These are phyloP conservation scores for Microcebus murinus DNA, from an alignment of 2,113 vertebrate species.

Conservation along the genomic window DNA sequence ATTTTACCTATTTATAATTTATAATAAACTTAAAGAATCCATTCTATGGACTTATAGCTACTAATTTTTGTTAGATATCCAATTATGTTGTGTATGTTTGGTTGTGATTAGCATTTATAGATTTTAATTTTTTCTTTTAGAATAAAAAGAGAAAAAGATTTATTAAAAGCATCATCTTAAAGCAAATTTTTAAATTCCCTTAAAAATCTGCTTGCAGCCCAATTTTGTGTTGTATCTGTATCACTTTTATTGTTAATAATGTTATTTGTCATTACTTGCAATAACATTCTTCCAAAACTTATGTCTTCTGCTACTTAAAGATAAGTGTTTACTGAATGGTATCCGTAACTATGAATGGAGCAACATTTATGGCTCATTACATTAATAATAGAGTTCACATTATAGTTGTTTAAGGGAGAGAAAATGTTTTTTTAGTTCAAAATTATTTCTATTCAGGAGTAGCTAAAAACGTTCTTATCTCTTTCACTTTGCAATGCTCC, in stretches of 20 bases:
- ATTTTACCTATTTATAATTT: neutral
- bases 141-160: slow-evolving; percentile 1
- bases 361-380: slow-evolving; percentile 24
- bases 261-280: slow-evolving; percentile 50
- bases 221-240: neutral
- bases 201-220: neutral
- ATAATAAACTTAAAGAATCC: neutral
- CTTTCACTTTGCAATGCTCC: slow-evolving; percentile 80
- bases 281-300: slow-evolving; percentile 35
- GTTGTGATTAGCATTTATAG: neutral
- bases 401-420: slow-evolving; percentile 78
- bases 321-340: slow-evolving; percentile 65
- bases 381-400: slow-evolving; percentile 32
- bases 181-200: neutral
- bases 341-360: slow-evolving; percentile 73
- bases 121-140: slow-evolving; percentile 9
- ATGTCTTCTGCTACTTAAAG: slow-evolving; percentile 52
- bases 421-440: slow-evolving; percentile 80
- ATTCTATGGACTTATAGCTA: neutral
- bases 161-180: neutral
- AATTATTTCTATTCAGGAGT: slow-evolving; percentile 73
- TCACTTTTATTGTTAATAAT: neutral
- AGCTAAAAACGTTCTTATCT: slow-evolving; percentile 84
- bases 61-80: neutral
- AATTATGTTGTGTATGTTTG: neutral